Evolutionary conservation across 2,888 invertebrate genomes (phyloP).

Genomic region (Dicranocentrus wangi): DNA sequence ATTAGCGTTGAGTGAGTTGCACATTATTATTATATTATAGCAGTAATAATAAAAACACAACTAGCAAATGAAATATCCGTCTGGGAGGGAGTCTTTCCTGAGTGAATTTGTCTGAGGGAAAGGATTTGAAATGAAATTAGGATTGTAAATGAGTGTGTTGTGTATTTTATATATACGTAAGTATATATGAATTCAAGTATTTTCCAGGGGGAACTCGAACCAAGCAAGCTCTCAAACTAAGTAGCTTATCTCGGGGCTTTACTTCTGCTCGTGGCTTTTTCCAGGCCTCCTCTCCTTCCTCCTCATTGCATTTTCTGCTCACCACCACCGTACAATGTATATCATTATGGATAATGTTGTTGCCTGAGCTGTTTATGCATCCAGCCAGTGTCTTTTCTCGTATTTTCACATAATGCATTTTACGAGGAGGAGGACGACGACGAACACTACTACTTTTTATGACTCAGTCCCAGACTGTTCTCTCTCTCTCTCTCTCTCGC

Average conservation of each 20-base stretch:
- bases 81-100: too few relatives aligned
- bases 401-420: conserved; percentile 47
- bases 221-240: conserved; percentile 22
- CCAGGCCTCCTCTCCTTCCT: background rate
- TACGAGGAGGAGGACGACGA: too few relatives aligned
- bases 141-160: conserved; percentile 49
- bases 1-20: too few relatives aligned
- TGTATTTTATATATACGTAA: too few relatives aligned
- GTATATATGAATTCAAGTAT: conserved; percentile 28
- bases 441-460: conserved; percentile 43
- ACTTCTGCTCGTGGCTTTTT: conserved; percentile 36
- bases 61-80: too few relatives aligned
- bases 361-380: conserved; percentile 37
- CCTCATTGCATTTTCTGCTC: conserved; percentile 42
- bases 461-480: conserved; percentile 55
- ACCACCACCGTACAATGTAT: conserved; percentile 42
- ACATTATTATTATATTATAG: too few relatives aligned
- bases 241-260: conserved; percentile 44
- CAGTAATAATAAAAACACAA: too few relatives aligned
- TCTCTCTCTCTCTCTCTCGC: too few relatives aligned
- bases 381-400: conserved; percentile 33
- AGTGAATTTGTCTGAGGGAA: too few relatives aligned
- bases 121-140: conserved; percentile 66
- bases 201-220: conserved; percentile 46
- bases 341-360: conserved; percentile 48